Evolutionary conservation across 2,888 invertebrate genomes (phyloP), one percentile per base, ranked within the genome.

Genomic region (Rotaria sp.): DNA sequence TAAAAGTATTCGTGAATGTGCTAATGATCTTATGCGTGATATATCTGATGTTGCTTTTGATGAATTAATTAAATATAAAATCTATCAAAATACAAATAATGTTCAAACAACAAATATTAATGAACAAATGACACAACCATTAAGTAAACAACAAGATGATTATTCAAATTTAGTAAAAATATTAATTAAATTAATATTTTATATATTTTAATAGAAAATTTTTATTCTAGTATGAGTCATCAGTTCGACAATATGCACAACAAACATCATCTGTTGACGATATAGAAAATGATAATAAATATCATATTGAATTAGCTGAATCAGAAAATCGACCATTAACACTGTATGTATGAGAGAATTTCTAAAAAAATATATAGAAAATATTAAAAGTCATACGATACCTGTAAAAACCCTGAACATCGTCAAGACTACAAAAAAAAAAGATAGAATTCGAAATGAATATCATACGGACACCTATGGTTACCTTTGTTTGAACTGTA

Each of bases 281-380:
- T 13, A 45, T n/a, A 26, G 45, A 80, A 7, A 80, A 80, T 80
- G 80, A 80, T 45, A 45, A 41, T 41, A 45, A 80, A 80, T 80
- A 80, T 80, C 80, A 45, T 26, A 80, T 80, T 45, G 80, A 80
- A 80, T n/a, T 80, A n/a, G 80, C 45, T n/a, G 45, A 80, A 80
- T 80, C 80, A 15, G 80, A 80, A 80, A 80, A 45, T 45, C 41
- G 45, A 80, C 80, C 80, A n/a, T 80, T 80, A 15, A 80, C n/a
- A n/a, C 26, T 80, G 67, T 67, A 67, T 35, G 67, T 67, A 38
- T 1, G 15, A 35, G 38, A 26, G 35, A 5, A 67, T 67, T 67
- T 67, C 10, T 30, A n/a, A n/a, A n/a, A n/a, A n/a, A n/a, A n/a
- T n/a, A n/a, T 8, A 3, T 45, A 45, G 11, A 45, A 8, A 45